Evolutionary conservation across 2,888 invertebrate genomes (phyloP), one percentile per base, ranked within the genome.

Genomic region (Cerastis rubricosa): DNA sequence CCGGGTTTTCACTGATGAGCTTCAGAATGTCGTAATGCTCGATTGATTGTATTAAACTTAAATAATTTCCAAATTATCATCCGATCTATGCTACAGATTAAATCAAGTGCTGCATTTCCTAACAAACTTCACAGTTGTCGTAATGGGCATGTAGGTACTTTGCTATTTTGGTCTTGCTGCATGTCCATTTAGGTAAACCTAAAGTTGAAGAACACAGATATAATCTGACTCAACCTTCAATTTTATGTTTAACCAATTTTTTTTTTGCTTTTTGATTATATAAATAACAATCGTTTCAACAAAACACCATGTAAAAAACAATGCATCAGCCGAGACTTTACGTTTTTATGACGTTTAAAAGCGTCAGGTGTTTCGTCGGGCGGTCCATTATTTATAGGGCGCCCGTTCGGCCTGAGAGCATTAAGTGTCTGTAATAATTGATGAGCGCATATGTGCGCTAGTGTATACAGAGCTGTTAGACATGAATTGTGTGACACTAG

Each of bases 341-440:
- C 64, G 74, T 85, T 88, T 89, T 85, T 82, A 85, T 78, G 77
- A 76, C 72, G 83, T 86, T 88, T 82, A 78, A 81, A 86, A 90
- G 90, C 90, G 90, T 83, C 92, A 93, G 93, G 93, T 93, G 92
- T 90, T 89, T 84, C 88, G 86, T 86, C 86, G 88, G 83, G 74
- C 65, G 57, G 88, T 90, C 83, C 90, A 93, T 93, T 91, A 92
- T 92, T 90, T 89, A 93, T 91, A 80, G 84, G 85, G 84, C 83
- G 74, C 73, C 87, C 85, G 85, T 85, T 85, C 86, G 88, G 87
- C 84, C 88, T 81, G 89, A 90, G 86, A 87, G 89, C 90, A 92
- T 93, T 93, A 93, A 93, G 92, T 91, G 91, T 86, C 74, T 75
- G 83, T 89, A 93, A 93, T 93, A 93, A 93, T 93, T 91, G 89